These are phyloP conservation scores for Aurelia sp. DNA, from an alignment of 30 jellyfish, hydroid and myxozoan species.

Conservation along the genomic window DNA sequence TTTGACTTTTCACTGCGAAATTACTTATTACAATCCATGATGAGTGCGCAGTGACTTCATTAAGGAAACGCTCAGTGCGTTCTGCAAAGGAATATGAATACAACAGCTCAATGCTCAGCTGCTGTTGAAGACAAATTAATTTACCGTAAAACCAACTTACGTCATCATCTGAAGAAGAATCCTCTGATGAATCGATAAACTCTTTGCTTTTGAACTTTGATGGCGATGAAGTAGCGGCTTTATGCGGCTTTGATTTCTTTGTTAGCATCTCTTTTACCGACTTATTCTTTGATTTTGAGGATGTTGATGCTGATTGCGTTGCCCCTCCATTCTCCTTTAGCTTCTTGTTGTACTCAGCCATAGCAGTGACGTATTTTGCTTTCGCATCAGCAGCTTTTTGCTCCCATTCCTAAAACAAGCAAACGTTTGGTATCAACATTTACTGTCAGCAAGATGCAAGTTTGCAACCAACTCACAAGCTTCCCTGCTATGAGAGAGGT, in stretches of 20 bases:
- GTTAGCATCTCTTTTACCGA: constrained; percentile 24
- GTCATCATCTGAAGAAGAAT: constrained; percentile 67
- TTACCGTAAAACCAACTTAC: constrained; percentile 10
- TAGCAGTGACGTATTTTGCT: constrained; percentile 65
- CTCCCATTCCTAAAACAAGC: constrained; percentile 75
- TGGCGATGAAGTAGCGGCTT: constrained; percentile 61
- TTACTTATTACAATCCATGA: too few relatives aligned
- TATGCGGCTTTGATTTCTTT: constrained; percentile 14
- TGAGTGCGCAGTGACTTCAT: too few relatives aligned
- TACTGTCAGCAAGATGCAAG: too few relatives aligned
- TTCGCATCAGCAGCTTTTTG: constrained; percentile 70
- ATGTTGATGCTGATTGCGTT: neutral
- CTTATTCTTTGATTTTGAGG: constrained; percentile 8
- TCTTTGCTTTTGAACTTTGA: constrained; percentile 89
- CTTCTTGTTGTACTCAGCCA: constrained; percentile 64
- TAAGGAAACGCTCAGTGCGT: neutral
- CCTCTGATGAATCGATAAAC: constrained; percentile 79
- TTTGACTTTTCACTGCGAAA: too few relatives aligned
- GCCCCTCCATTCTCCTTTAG: constrained; percentile 45
- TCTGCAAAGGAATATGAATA: neutral
- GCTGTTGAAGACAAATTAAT: neutral
- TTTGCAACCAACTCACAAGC: too few relatives aligned
- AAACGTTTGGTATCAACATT: too few relatives aligned
- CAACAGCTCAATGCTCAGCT: neutral
- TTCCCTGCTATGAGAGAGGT: too few relatives aligned